These are phyloP conservation scores for Chymomyza procnemis DNA, from an alignment of 2,888 invertebrate species.

Conservation along the genomic window DNA sequence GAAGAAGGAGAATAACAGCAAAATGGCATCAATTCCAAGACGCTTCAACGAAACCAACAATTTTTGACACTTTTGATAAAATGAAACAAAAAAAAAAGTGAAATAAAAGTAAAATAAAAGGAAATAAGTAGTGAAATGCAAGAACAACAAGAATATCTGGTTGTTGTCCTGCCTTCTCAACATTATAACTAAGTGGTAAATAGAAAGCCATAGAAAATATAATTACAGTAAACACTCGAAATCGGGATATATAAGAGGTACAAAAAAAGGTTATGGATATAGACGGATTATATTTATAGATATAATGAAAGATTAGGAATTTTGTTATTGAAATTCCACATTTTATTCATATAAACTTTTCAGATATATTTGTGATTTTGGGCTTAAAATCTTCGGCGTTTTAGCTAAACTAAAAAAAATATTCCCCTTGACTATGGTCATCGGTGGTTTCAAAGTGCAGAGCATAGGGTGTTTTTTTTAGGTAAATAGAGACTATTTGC, in stretches of 20 bases:
- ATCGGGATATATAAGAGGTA: neutral
- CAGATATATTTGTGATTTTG: too few species aligned
- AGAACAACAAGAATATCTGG: constrained; percentile 8
- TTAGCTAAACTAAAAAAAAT: too few species aligned
- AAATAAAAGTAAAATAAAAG: constrained; percentile 7
- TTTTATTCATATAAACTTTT: too few species aligned
- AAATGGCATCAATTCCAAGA: constrained; percentile 40
- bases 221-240: neutral
- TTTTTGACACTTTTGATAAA: constrained; percentile 46
- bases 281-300: constrained; percentile 11
- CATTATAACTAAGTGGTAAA: constrained; percentile 4
- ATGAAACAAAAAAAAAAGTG: constrained; percentile 27
- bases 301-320: too few species aligned
- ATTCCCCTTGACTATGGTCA: too few species aligned
- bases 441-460: too few species aligned
- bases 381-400: too few species aligned
- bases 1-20: constrained; percentile 1
- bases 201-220: neutral
- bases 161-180: constrained; percentile 33
- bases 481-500: too few species aligned
- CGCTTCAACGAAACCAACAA: constrained; percentile 27
- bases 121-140: constrained; percentile 15
- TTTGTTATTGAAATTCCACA: too few species aligned
- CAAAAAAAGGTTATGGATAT: constrained; percentile 1
- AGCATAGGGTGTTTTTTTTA: too few species aligned